Evolutionary conservation across 2,113 vertebrate species (phyloP).

Genomic region (Gymnarchus niloticus): DNA sequence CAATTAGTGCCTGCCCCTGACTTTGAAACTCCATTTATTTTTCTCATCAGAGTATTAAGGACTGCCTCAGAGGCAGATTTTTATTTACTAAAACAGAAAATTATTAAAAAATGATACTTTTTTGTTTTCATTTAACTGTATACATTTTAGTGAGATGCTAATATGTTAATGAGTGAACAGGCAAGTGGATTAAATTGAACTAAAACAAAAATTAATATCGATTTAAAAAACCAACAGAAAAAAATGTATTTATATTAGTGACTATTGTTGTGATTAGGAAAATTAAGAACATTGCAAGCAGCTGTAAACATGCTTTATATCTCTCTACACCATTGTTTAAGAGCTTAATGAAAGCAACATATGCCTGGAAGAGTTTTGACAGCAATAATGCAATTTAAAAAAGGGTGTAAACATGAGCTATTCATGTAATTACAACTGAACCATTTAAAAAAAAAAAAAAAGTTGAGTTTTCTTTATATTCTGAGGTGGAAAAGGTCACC

Average conservation of each 20-base stretch:
- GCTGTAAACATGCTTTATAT: not conserved
- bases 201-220: not conserved
- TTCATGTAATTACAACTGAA: not conserved
- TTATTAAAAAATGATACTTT: not conserved
- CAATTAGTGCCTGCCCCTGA: slow-evolving; percentile 10
- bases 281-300: not conserved
- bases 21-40: slow-evolving; percentile 18
- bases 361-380: not conserved
- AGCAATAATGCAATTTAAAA: not conserved
- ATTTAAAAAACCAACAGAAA: not conserved
- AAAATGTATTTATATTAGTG: not conserved
- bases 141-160: not conserved
- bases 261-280: not conserved
- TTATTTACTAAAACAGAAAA: not conserved
- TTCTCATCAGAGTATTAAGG: slow-evolving; percentile 1
- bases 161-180: not conserved
- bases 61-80: not conserved
- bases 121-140: not conserved
- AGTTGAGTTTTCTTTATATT: not conserved
- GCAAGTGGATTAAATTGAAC: not conserved
- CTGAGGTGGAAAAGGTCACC: not conserved
- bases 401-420: not conserved
- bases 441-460: not conserved
- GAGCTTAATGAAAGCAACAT: not conserved
- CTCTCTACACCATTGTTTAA: not conserved